Evolutionary conservation across 2,113 vertebrate species (phyloP), one percentile per base, ranked within the genome.

Genomic region (Sterna hirundo): DNA sequence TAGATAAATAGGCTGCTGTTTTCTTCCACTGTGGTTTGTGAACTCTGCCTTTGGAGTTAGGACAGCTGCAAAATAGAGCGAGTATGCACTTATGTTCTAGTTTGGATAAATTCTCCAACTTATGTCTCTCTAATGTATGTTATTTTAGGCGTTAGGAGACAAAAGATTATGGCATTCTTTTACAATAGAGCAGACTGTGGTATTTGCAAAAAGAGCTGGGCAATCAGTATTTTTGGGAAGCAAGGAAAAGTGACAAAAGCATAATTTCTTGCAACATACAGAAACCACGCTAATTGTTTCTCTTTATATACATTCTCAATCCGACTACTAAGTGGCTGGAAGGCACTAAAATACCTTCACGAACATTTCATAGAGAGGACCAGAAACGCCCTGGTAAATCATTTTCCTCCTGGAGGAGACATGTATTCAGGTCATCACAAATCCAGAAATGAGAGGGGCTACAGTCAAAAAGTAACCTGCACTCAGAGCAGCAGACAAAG

Each of bases 51-150:
- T 93, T 85, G 70, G 57, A 76, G 71, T 42, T 61, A 65, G 44
- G 61, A 80, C 46, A 78, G 82, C 49, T 90, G 66, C 62, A 93
- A 93, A 90, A 92, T 2, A 91, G 64, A 95, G 77, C 69, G 91
- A 91, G 81, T 34, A 91, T 7, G 77, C 38, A 52, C 74, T 89
- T 75, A 79, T 0, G 6, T 52, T 82, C 74, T 68, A 84, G 52
- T 71, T 21, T 9, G 4, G 27, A 82, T 15, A 71, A 83, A 83
- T 61, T 82, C 58, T 85, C 75, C 62, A 79, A 54, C 21, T 76
- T 80, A 9, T 0, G 3, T 30, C 62, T 69, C 66, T 77, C 66
- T 70, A 79, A n/a, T 2, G 13, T 36, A 32, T 38, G 57, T 55
- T 92, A 57, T 40, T 89, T 79, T n/a, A 82, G 44, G 40, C 68